Percentiles rank a stretch among this genome's conserved stretches.
Evolutionary conservation across 2,888 invertebrate species (phyloP).

Genomic region (Tenthredo livida): DNA sequence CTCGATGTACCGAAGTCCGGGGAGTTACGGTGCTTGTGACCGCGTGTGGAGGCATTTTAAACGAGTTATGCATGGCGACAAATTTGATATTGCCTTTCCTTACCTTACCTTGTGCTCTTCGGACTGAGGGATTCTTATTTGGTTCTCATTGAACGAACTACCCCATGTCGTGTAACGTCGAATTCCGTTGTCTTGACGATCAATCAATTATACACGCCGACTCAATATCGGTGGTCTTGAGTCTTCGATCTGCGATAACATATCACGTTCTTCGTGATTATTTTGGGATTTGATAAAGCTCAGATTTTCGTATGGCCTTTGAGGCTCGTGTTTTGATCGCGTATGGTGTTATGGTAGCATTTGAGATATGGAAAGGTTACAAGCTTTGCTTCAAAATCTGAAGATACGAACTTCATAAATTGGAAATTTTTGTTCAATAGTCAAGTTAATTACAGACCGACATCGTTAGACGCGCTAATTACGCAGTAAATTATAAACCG

Average conservation of each 20-base stretch:
- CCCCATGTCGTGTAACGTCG: background rate
- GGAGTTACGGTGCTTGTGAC: constrained; percentile 44
- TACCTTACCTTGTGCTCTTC: constrained; percentile 7
- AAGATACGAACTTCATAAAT: background rate
- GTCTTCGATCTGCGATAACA: background rate
- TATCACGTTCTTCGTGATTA: background rate
- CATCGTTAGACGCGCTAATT: constrained; percentile 39
- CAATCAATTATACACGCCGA: background rate
- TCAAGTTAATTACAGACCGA: constrained; percentile 30
- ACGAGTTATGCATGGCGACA: constrained; percentile 46
- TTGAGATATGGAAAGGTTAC: background rate
- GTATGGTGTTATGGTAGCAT: background rate
- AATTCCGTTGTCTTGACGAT: background rate
- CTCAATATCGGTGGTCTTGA: background rate
- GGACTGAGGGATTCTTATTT: background rate
- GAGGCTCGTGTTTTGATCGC: background rate
- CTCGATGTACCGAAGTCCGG: constrained; percentile 48
- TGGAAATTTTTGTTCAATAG: constrained; percentile 42
- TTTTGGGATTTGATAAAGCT: background rate
- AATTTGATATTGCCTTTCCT: constrained; percentile 39
- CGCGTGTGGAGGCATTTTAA: constrained; percentile 34
- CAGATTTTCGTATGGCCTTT: background rate
- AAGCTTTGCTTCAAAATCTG: background rate
- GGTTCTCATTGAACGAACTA: background rate
- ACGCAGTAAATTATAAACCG: constrained; percentile 67